Base-by-base conservation (phyloP, 1,140 invertebrate species). In the fruit fly (Drosophila melanogaster) region DNA sequence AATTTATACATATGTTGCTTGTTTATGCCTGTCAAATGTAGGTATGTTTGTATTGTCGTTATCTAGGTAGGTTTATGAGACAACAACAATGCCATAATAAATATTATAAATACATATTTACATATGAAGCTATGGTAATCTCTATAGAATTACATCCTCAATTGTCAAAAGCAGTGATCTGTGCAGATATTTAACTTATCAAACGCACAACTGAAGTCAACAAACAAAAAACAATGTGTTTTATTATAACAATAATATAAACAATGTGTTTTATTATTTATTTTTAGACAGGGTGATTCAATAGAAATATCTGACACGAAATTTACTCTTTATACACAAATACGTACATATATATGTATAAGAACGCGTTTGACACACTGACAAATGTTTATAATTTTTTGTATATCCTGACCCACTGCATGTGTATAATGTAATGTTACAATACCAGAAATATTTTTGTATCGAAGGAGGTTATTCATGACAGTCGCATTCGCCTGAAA, bases 221-320 rank as follows among this genome's bases (percentile, higher is more conserved):
- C 11, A 62, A n/a, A n/a, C n/a, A n/a, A n/a, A n/a, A n/a, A n/a
- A n/a, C n/a, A n/a, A n/a, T n/a, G n/a, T n/a, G n/a, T n/a, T n/a
- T n/a, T n/a, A n/a, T n/a, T n/a, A n/a, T n/a, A n/a, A n/a, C n/a
- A n/a, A n/a, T n/a, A n/a, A n/a, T n/a, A n/a, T n/a, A n/a, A n/a
- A n/a, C n/a, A n/a, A n/a, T n/a, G n/a, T n/a, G n/a, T n/a, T n/a
- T n/a, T n/a, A n/a, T n/a, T n/a, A n/a, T n/a, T n/a, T 55, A 60
- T 60, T 55, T 60, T 60, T 60, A 58, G 59, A 58, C 24, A 30
- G 15, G 37, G 10, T 40, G 24, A 61, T 57, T 41, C 14, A 40
- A 60, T 56, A n/a, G 5, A 8, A 60, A 60, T 57, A 57, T 40
- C 15, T 38, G 6, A 1, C 19, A 17, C 3, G 10, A 43, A 4